phyloP scores from a whole-genome alignment of 2,888 invertebrate genomes.

The Calameuta pallipes region DNA sequence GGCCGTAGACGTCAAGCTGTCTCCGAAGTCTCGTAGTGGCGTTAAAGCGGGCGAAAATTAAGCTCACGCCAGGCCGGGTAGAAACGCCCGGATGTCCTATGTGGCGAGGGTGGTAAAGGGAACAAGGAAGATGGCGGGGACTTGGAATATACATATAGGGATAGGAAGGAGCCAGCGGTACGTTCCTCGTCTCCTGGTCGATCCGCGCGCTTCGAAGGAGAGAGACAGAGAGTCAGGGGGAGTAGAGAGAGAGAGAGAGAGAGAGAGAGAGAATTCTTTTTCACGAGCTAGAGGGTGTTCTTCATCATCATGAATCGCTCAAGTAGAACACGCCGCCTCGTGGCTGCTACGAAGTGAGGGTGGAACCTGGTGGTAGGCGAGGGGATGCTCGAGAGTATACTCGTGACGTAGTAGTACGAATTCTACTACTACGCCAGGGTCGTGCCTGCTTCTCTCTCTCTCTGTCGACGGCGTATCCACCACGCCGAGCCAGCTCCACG shows the following conservation, averaged over 20 bases:
- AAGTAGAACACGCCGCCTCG: conserved; percentile 30
- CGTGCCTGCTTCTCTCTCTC: conserved; percentile 10
- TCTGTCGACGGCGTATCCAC: conserved; percentile 2
- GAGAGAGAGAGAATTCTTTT: conserved; percentile 11
- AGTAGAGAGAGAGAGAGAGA: conserved; percentile 4
- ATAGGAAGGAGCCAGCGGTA: not conserved
- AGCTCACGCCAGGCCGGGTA: not conserved
- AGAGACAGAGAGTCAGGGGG: conserved; percentile 10
- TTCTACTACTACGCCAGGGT: conserved; percentile 36
- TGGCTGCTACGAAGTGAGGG: conserved; percentile 1
- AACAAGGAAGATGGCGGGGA: not conserved
- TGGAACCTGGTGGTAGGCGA: conserved; percentile 4
- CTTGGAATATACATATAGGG: not conserved
- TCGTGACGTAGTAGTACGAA: conserved; percentile 47
- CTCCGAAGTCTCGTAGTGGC: not conserved
- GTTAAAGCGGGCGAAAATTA: not conserved
- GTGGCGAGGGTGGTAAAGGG: not conserved
- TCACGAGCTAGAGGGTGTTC: conserved; percentile 20
- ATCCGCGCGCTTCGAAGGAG: not conserved
- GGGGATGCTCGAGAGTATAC: conserved; percentile 42
- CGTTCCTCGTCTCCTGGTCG: not conserved
- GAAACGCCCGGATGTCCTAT: not conserved
- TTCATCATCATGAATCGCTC: conserved; percentile 43
- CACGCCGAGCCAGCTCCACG: not conserved
- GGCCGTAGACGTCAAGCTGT: not conserved